Base-by-base conservation (phyloP, 2,888 invertebrate species). In the Lasioglossum calceatum region DNA sequence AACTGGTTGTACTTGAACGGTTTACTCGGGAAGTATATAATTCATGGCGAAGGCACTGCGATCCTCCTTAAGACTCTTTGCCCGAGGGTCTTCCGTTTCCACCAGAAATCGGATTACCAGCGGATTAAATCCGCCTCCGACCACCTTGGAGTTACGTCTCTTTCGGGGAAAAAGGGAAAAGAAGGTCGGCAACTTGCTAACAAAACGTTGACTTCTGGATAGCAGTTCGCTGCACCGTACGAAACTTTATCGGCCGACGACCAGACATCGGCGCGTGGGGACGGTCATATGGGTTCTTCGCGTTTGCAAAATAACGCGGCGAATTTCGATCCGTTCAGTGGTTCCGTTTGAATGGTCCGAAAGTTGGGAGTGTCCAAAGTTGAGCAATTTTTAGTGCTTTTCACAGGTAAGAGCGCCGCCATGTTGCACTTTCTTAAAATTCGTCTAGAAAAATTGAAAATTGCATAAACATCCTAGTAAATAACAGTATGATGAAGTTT, bases 21-120 rank as follows among this genome's bases (percentile, higher is more conserved):
- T 78, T 73, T 42, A 70, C 79, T 64, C 72, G 39, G 72, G 72
- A 23, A 54, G 76, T 83, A 74, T 74, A 82, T 88, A 84, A 87
- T 86, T 88, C 72, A 79, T n/a, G 27, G 14, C 58, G 58, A 70
- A 77, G 80, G 74, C 71, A 76, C 72, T 50, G 23, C 64, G 84
- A 61, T 67, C 77, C 80, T 73, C 79, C 78, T 84, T 76, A 79
- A 80, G 75, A 82, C 67, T 80, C 71, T 58, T 67, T 61, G 79
- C 54, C 71, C 71, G 54, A 77, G 58, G 50, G 74, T 83, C 82
- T 81, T 81, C 82, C 85, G 76, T 78, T 84, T 84, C 77, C 39
- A 39, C 84, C 64, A 79, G 76, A 88, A 89, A 87, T 89, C 89
- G 83, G 86, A 89, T 90, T 90, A 90, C 81, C 44, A 82, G 44